Evolutionary conservation across 2,888 invertebrate species (phyloP).

Genomic region (Hymenopus coronatus): DNA sequence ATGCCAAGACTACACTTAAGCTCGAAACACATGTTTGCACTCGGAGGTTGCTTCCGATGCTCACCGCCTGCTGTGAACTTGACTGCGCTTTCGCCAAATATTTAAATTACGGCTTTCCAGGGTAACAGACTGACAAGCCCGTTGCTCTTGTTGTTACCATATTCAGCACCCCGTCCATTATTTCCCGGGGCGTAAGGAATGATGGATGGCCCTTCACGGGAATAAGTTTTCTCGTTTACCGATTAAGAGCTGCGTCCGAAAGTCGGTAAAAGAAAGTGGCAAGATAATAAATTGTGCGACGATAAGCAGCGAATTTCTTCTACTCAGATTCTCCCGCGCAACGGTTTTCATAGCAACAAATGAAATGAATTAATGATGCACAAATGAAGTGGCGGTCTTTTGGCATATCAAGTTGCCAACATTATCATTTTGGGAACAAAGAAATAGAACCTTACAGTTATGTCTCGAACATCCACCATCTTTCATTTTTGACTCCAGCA

Average conservation of each 20-base stretch:
- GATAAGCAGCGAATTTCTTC: background rate
- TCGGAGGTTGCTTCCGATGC: background rate
- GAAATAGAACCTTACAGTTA: too few relatives aligned
- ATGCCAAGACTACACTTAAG: background rate
- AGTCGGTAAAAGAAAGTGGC: background rate
- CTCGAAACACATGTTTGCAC: background rate
- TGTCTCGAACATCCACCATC: too few relatives aligned
- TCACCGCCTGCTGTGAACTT: background rate
- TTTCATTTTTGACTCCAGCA: too few relatives aligned
- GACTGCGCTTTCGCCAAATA: background rate
- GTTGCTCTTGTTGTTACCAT: background rate
- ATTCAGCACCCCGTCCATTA: background rate
- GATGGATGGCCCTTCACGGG: background rate
- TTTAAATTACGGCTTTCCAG: background rate
- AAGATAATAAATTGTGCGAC: background rate
- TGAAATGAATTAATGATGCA: background rate
- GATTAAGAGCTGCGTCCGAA: background rate
- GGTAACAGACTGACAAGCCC: background rate
- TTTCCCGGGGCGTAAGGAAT: background rate
- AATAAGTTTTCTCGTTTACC: background rate
- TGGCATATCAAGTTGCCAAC: background rate
- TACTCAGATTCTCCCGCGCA: background rate
- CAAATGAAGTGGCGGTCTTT: background rate
- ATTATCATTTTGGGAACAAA: too few relatives aligned
- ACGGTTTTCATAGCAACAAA: background rate